phyloP scores from a whole-genome alignment of 1,140 invertebrate genomes.

The Phthorimaea operculella region DNA sequence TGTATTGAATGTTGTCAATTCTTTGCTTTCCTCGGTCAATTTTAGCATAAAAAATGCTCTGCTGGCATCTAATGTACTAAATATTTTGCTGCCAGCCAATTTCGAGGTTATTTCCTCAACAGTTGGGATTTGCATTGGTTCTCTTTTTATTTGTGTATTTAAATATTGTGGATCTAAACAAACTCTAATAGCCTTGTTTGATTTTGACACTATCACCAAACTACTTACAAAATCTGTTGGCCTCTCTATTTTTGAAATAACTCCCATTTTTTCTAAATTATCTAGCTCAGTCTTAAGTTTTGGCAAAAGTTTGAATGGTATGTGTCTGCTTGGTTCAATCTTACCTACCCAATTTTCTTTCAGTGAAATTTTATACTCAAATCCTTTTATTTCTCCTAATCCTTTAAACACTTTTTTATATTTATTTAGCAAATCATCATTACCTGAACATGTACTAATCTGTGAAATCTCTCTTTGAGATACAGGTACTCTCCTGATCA shows the following conservation, averaged over 20 bases:
- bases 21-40: not conserved
- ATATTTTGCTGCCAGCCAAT: not conserved
- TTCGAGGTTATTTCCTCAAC: not conserved
- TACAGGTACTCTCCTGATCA: not conserved
- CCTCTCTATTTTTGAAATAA: not conserved
- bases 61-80: not conserved
- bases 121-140: not conserved
- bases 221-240: no score
- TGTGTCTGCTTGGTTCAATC: not conserved
- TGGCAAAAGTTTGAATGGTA: not conserved
- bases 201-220: not conserved
- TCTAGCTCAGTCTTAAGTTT: not conserved
- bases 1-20: not conserved
- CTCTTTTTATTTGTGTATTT: not conserved
- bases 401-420: not conserved
- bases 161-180: not conserved
- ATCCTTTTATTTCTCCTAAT: not conserved
- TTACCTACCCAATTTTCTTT: not conserved
- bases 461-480: no score
- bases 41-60: not conserved
- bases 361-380: not conserved
- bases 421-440: not conserved
- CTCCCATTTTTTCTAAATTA: not conserved
- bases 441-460: not conserved
- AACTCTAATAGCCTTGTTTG: not conserved